Evolutionary conservation across 2,797 vertebrate species (phyloP), one percentile per base, ranked within the genome.

Genomic region (Coendou prehensilis): DNA sequence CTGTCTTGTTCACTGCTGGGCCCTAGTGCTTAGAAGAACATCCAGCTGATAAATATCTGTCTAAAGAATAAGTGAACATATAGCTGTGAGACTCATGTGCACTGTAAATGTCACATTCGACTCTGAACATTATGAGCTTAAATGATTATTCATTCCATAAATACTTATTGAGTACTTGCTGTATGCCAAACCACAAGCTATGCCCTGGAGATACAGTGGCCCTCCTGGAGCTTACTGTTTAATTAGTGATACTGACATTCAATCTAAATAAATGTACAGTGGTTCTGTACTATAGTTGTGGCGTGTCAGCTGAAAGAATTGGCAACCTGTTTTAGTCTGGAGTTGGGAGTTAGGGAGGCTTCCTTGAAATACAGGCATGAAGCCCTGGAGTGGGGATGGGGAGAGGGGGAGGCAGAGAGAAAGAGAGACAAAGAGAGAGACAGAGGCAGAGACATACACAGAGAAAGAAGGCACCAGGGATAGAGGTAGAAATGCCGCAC

Each of bases 41-140:
- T 76, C 41, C 23, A 47, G 7, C 59, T 96, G 59, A 89, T 93
- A 94, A 84, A 79, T 96, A 85, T 84, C 75, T 97, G 69, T 78
- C 52, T 52, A 13, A 94, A 84, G 20, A 84, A 76, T 80, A 82
- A 64, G 47, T 89, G 83, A 93, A 85, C 84, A 45, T 82, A 18
- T 64, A 89, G 56, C 56, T 33, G 6, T 91, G 71, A 80, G 67
- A 59, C 84, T 93, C 52, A 9, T n/a, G 37, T 13, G 67, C 33
- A 28, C 56, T 54, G 59, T 50, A 50, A 26, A 69, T 80, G 71
- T 52, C 69, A 89, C 85, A 50, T 37, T 89, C 28, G n/a, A 28
- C 79, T 92, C 56, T 95, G 63, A 87, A 57, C 37, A 41, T 71
- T 54, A 76, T 63, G 69, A 88, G 45, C 47, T 83, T 57, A 22